Percentiles rank a stretch among this genome's conserved stretches.
These are phyloP conservation scores for Heliconius melpomene DNA, from an alignment of 1,140 invertebrate genomes.

Conservation along the genomic window DNA sequence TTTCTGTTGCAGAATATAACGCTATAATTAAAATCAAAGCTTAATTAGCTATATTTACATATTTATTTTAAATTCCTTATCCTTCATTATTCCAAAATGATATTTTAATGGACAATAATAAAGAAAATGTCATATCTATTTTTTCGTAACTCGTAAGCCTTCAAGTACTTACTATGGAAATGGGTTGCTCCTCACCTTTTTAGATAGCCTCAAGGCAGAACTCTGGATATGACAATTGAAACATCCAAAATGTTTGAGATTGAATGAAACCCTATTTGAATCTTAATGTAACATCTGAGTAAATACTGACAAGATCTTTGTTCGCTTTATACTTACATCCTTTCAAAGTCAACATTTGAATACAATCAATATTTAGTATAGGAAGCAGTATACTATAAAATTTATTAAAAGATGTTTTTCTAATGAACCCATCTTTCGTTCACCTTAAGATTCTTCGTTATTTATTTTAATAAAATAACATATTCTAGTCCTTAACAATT, in stretches of 20 bases:
- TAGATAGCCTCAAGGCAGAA: slow-evolving; percentile 24
- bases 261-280: slow-evolving; percentile 30
- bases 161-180: slow-evolving; percentile 20
- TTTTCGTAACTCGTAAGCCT: not conserved
- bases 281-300: slow-evolving; percentile 28
- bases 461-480: too few relatives aligned
- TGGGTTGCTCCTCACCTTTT: slow-evolving; percentile 30
- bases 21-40: too few relatives aligned
- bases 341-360: not conserved
- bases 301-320: slow-evolving; percentile 22
- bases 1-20: too few relatives aligned
- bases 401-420: too few relatives aligned
- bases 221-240: slow-evolving; percentile 32
- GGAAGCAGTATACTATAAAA: not conserved
- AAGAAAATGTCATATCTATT: not conserved
- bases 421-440: too few relatives aligned
- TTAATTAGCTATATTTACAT: too few relatives aligned
- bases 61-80: too few relatives aligned
- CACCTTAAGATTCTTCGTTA: too few relatives aligned
- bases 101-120: too few relatives aligned
- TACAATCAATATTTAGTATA: not conserved
- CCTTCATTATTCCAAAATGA: too few relatives aligned
- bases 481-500: too few relatives aligned
- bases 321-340: not conserved
- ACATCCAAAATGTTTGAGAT: slow-evolving; percentile 31